phyloP scores from a whole-genome alignment of 2,113 vertebrate species.

The Hippocampus abdominalis region DNA sequence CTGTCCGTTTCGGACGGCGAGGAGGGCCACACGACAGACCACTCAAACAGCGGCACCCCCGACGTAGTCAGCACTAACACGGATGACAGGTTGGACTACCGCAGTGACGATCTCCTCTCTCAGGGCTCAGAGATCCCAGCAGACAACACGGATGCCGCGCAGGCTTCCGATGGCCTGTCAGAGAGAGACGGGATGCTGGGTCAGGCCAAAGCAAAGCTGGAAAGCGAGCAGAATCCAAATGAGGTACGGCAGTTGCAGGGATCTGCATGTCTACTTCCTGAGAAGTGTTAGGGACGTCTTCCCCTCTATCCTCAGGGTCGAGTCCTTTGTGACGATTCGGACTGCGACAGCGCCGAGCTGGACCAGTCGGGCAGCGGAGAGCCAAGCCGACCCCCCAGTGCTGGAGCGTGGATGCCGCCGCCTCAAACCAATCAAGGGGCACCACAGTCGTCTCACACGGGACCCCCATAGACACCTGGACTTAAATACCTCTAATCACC shows the following conservation, averaged over 20 bases:
- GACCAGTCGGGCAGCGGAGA: conserved; percentile 86
- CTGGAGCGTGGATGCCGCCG: conserved; percentile 66
- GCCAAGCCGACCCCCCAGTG: conserved; percentile 77
- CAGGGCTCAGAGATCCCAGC: conserved; percentile 86
- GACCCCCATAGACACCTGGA: conserved; percentile 51
- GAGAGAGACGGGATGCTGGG: conserved; percentile 74
- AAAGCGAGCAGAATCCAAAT: conserved; percentile 72
- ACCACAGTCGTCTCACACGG: conserved; percentile 49
- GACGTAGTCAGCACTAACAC: conserved; percentile 91
- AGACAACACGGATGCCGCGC: conserved; percentile 77
- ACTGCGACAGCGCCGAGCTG: conserved; percentile 88
- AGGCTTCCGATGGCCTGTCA: conserved; percentile 75
- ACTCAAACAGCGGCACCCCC: conserved; percentile 86
- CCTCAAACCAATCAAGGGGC: conserved; percentile 53
- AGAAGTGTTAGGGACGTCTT: neutral
- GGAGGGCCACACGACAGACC: conserved; percentile 88
- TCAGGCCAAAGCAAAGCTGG: conserved; percentile 73
- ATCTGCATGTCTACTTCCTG: neutral
- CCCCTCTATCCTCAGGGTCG: conserved; percentile 67
- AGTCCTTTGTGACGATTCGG: conserved; percentile 82
- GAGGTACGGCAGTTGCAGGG: conserved; percentile 62
- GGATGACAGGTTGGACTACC: conserved; percentile 82
- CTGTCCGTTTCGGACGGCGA: conserved; percentile 85
- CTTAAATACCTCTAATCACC: conserved; percentile 42
- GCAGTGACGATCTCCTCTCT: conserved; percentile 84